phyloP scores from a whole-genome alignment of 2,113 vertebrate species.

The Rissa tridactyla region DNA sequence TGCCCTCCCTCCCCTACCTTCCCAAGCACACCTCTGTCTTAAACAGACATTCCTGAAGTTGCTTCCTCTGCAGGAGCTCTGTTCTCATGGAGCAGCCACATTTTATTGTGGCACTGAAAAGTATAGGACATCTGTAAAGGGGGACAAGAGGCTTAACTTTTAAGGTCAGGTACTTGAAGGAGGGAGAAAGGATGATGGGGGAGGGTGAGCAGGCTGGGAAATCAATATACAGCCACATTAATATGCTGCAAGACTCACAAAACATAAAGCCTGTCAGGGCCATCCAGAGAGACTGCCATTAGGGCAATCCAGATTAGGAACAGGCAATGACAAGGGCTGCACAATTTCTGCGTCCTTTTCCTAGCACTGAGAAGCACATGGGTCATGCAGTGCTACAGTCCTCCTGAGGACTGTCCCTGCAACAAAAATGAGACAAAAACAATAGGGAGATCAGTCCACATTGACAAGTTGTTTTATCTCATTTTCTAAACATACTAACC shows the following conservation, averaged over 20 bases:
- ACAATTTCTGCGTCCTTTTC: background rate
- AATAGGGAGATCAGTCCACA: background rate
- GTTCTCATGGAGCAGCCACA: background rate
- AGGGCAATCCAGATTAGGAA: background rate
- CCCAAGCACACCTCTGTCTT: background rate
- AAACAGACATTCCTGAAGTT: background rate
- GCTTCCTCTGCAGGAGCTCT: background rate
- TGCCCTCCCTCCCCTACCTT: background rate
- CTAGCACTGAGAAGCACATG: background rate
- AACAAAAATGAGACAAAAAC: background rate
- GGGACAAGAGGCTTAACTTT: background rate
- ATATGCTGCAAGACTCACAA: background rate
- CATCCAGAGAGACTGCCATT: background rate
- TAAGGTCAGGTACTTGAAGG: background rate
- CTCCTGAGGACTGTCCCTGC: background rate
- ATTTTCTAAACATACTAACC: background rate
- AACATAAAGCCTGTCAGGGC: background rate
- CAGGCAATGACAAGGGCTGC: background rate
- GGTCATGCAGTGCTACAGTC: background rate
- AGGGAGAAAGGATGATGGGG: background rate
- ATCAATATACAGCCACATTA: background rate
- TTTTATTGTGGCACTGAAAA: background rate
- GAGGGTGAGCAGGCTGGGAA: background rate
- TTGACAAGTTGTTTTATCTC: background rate
- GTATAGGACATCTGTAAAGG: background rate